phyloP scores from a whole-genome alignment of 2,888 invertebrate genomes.

The Epsilonema sp. region DNA sequence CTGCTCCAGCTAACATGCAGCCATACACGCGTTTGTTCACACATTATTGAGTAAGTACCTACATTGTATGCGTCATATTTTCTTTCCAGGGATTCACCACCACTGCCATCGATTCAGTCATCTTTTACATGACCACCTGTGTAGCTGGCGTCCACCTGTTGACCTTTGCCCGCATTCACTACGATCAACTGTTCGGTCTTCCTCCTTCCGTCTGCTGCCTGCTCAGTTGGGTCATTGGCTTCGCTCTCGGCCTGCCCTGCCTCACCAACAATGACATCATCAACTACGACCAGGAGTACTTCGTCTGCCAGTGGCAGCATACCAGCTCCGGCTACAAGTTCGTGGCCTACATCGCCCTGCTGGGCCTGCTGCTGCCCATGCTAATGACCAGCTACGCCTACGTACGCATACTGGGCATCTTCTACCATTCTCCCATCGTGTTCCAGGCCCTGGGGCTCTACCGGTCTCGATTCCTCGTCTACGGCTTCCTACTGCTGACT shows the following conservation, averaged over 20 bases:
- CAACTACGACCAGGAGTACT: slow-evolving; percentile 18
- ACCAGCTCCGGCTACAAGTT: slow-evolving; percentile 24
- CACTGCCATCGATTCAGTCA: slow-evolving; percentile 25
- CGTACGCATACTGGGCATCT: slow-evolving; percentile 23
- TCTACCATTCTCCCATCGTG: slow-evolving; percentile 27
- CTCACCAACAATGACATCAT: slow-evolving; percentile 26
- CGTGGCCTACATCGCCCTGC: slow-evolving; percentile 23
- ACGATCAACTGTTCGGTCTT: slow-evolving; percentile 27
- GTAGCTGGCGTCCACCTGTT: slow-evolving; percentile 28
- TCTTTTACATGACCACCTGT: slow-evolving; percentile 25
- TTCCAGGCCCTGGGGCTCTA: slow-evolving; percentile 26
- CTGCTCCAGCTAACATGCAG: background rate
- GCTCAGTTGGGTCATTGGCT: slow-evolving; percentile 23
- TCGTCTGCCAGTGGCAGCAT: slow-evolving; percentile 23
- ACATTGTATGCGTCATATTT: background rate
- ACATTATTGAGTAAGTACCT: too few relatives aligned
- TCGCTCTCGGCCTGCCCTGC: slow-evolving; percentile 22
- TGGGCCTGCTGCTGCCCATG: slow-evolving; percentile 19
- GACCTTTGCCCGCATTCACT: slow-evolving; percentile 28
- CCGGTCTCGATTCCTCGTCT: slow-evolving; percentile 24
- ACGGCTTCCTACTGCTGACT: slow-evolving; percentile 23
- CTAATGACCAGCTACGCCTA: slow-evolving; percentile 23
- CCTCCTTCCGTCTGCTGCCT: slow-evolving; percentile 18
- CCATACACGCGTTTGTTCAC: background rate
- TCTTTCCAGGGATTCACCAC: slow-evolving; percentile 22